Percentiles rank a stretch among this genome's conserved stretches.
Evolutionary conservation across 30 jellyfish, hydroid and myxozoan genomes (phyloP).

Genomic region (Hydractinia echinata): DNA sequence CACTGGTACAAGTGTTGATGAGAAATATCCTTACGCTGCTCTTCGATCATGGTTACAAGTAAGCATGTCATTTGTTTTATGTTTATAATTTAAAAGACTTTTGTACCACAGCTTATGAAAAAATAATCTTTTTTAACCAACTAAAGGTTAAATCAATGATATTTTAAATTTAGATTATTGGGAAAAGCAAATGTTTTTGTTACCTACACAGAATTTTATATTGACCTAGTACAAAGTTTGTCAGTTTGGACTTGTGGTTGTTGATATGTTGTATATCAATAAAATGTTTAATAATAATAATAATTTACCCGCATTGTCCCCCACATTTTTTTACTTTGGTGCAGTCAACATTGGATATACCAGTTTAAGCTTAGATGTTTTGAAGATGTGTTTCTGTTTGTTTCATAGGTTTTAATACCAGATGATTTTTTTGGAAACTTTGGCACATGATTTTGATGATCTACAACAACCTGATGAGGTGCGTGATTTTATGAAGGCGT

Average conservation of each 20-base stretch:
- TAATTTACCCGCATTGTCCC: too few relatives aligned
- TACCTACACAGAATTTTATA: too few relatives aligned
- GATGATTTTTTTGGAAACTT: slow-evolving; percentile 87
- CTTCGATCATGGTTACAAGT: slow-evolving; percentile 93
- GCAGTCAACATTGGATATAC: not conserved
- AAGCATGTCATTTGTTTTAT: not conserved
- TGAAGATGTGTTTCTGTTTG: not conserved
- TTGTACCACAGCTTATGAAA: too few relatives aligned
- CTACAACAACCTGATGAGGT: slow-evolving; percentile 85
- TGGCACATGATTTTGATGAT: slow-evolving; percentile 78
- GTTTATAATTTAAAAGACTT: too few relatives aligned
- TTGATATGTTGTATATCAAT: too few relatives aligned
- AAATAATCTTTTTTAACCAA: too few relatives aligned
- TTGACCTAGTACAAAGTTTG: too few relatives aligned
- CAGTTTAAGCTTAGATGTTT: not conserved
- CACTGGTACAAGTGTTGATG: slow-evolving; percentile 95
- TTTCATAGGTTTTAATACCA: slow-evolving; percentile 71
- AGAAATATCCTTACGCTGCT: slow-evolving; percentile 86
- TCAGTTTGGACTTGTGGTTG: too few relatives aligned
- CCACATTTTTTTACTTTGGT: not conserved
- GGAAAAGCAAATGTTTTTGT: too few relatives aligned
- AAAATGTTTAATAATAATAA: too few relatives aligned
- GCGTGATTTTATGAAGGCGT: not conserved
- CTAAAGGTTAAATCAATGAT: too few relatives aligned
- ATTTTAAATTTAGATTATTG: too few relatives aligned